Base-by-base conservation (phyloP, 2,113 vertebrate species). In the Cranoglanis bouderius region DNA sequence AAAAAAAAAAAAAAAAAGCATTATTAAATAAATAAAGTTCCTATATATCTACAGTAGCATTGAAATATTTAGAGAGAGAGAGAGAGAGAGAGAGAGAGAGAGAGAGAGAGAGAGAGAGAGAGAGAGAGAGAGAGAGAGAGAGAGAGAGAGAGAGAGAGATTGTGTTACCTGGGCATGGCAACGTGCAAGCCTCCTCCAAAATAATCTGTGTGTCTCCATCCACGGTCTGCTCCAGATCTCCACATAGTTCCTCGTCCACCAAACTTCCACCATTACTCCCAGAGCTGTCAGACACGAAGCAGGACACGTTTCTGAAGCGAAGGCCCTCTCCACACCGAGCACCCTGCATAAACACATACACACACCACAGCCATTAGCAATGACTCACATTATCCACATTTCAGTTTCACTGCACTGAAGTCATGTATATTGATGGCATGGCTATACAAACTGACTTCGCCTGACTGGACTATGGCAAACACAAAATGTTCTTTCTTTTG, bases 241-340 rank as follows among this genome's bases (percentile, higher is more conserved):
- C 95, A 91, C 98, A 99, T 80, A 98, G 95, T 89, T 99, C 98
- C 16, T 99, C 98, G 46, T 99, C 98, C 85, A 98, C 97, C 88
- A 93, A 74, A 93, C 96, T 97, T 90, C 96, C 95, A 53, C 93
- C 85, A 84, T 96, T 96, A 92, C 95, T 95, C 78, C 40, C 70
- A 0, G 97, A 96, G 35, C 97, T 98, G 55, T 99, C 97, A 35
- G 96, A 97, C 90, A 99, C 98, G 5, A 98, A 97, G 92, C 98
- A 99, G 0, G 98, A 98, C 90, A 99, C 95, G 49, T 98, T 99
- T 86, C 98, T 95, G 91, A 94, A 94, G 90, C 96, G 96, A 87
- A 96, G 95, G 12, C 98, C 98, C 80, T 98, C 97, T 49, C 98
- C 98, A 90, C 98, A 99, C 0, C 96, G 95, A 13, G 97, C 98